A percentile compares a stretch with the other conserved stretches of the same genome.
Conservation (phyloP, 2,113 vertebrate species). For the Anser brachyrhynchus region DNA sequence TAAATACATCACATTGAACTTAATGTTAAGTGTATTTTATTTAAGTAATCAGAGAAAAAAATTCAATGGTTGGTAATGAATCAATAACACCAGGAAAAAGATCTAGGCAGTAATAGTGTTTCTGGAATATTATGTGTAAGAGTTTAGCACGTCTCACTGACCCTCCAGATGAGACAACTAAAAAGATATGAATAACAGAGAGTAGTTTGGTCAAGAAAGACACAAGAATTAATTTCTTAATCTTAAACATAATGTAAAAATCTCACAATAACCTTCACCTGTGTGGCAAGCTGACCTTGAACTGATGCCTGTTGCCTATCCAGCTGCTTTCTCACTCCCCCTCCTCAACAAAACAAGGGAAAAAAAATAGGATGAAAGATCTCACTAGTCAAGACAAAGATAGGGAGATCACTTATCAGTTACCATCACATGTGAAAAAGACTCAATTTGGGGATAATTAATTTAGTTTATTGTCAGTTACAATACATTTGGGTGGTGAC, state of each 20-base stretch:
- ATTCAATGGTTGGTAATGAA: background rate
- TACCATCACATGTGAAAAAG: background rate
- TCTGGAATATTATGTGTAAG: background rate
- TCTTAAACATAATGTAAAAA: background rate
- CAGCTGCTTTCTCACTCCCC: background rate
- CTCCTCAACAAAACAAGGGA: background rate
- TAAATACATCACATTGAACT: background rate
- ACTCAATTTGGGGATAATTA: background rate
- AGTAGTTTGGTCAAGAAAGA: background rate
- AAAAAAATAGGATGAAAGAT: accelerated
- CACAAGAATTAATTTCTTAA: background rate
- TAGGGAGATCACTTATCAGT: accelerated
- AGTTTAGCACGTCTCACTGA: background rate
- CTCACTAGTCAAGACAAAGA: background rate
- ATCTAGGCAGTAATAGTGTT: background rate
- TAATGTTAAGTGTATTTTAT: background rate
- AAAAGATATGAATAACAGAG: background rate
- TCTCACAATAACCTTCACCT: background rate
- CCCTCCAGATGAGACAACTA: background rate
- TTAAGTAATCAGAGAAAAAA: background rate
- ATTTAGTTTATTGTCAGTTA: background rate
- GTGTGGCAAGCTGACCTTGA: background rate
- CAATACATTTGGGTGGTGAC: background rate
- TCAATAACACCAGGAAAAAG: background rate
- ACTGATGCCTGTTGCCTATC: background rate